Conservation (phyloP, 2,113 vertebrate species). For the Megaceryle maxima region DNA sequence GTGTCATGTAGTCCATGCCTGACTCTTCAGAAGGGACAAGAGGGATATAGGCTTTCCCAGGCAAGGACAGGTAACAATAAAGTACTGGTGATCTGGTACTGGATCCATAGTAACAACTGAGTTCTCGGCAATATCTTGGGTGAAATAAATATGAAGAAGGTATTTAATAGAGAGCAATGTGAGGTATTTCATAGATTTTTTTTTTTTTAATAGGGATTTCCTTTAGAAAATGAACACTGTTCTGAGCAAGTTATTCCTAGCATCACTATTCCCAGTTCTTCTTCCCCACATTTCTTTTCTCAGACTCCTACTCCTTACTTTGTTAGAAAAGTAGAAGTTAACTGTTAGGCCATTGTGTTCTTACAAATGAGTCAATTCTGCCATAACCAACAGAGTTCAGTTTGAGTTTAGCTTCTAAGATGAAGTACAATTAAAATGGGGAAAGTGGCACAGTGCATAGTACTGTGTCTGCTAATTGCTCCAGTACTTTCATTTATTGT, state of each 20-base stretch:
- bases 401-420: slow-evolving; percentile 50
- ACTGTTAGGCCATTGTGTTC: slow-evolving; percentile 41
- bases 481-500: slow-evolving; percentile 59
- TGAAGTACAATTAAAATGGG: slow-evolving; percentile 48
- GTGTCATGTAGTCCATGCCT: neutral
- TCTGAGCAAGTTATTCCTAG: neutral
- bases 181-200: neutral
- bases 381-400: slow-evolving; percentile 31
- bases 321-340: slow-evolving; percentile 34
- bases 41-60: neutral
- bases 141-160: neutral
- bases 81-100: neutral
- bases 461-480: slow-evolving; percentile 59
- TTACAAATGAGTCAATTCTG: slow-evolving; percentile 46
- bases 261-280: neutral
- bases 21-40: neutral
- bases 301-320: slow-evolving; percentile 31
- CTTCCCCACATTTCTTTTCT: neutral
- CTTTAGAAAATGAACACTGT: neutral
- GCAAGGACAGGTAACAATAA: neutral
- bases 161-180: neutral
- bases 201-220: neutral
- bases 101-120: neutral
- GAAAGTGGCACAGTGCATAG: slow-evolving; percentile 35
- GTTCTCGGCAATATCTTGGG: neutral